Evolutionary conservation across 2,797 vertebrate species (phyloP).

Genomic region (Acanthis flammea): DNA sequence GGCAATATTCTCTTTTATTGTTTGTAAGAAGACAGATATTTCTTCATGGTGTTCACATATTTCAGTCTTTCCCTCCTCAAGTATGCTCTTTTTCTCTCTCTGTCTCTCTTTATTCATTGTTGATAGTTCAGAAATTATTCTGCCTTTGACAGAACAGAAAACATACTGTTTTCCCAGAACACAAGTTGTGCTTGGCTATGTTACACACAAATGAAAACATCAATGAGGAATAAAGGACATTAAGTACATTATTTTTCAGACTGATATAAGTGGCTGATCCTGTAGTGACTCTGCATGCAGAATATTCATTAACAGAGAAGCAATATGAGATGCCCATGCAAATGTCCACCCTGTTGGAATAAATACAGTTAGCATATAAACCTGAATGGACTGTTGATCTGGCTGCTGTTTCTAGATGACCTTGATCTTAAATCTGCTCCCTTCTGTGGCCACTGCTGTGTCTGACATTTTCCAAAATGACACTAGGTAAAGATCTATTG

Average conservation of each 20-base stretch:
- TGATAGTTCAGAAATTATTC: background rate
- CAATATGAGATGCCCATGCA: background rate
- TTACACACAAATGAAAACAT: background rate
- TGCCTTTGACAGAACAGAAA: background rate
- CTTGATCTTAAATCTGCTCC: slow-evolving; percentile 51
- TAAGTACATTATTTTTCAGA: slow-evolving; percentile 1
- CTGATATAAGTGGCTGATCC: background rate
- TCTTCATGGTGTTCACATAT: background rate
- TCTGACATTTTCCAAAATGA: slow-evolving; percentile 51
- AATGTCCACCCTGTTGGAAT: background rate
- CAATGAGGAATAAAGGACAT: background rate
- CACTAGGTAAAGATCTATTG: slow-evolving; percentile 26
- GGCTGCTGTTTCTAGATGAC: slow-evolving; percentile 25
- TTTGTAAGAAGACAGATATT: background rate
- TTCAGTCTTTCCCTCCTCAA: background rate
- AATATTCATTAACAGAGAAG: slow-evolving; percentile 16
- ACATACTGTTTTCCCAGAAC: background rate
- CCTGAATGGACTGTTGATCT: slow-evolving; percentile 15
- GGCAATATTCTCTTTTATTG: background rate
- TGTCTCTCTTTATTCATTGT: background rate
- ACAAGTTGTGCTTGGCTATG: background rate
- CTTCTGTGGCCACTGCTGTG: background rate
- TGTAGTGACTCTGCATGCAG: background rate
- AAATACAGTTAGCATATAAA: slow-evolving; percentile 24
- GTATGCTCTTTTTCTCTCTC: background rate